A percentile compares a stretch with the other conserved stretches of the same genome.
Evolutionary conservation across 2,888 invertebrate genomes (phyloP).

Genomic region (Anarsia innoxiella): DNA sequence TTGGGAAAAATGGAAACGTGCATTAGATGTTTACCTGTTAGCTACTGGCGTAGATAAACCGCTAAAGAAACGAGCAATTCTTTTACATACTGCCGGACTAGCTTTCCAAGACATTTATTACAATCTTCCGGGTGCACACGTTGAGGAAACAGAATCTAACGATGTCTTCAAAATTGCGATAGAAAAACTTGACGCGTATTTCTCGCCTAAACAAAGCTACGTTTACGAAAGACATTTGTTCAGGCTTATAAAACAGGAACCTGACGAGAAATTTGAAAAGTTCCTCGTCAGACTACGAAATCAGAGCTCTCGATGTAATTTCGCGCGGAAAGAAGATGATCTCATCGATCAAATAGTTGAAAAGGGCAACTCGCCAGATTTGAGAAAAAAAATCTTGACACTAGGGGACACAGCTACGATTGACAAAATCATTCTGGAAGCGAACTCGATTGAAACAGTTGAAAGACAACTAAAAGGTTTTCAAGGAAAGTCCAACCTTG

Average conservation of each 20-base stretch:
- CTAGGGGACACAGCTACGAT: slow-evolving; percentile 17
- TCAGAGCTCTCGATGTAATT: slow-evolving; percentile 15
- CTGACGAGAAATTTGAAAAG: too few relatives aligned
- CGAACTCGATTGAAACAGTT: slow-evolving; percentile 20
- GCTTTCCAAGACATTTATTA: too few relatives aligned
- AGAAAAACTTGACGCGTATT: too few relatives aligned
- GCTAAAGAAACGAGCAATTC: background rate
- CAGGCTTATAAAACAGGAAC: background rate
- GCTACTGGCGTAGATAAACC: background rate
- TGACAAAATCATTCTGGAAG: slow-evolving; percentile 18
- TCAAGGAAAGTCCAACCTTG: background rate
- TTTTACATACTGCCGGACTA: slow-evolving; percentile 10
- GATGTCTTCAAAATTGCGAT: too few relatives aligned
- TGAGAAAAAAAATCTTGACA: slow-evolving; percentile 18
- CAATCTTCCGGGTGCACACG: slow-evolving; percentile 12
- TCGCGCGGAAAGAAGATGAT: slow-evolving; percentile 10
- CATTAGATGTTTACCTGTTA: slow-evolving; percentile 4
- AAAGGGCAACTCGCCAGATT: slow-evolving; percentile 13
- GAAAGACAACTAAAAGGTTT: slow-evolving; percentile 8
- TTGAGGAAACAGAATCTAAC: background rate
- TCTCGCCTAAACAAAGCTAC: slow-evolving; percentile 1
- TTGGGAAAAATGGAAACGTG: too few relatives aligned
- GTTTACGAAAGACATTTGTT: slow-evolving; percentile 7
- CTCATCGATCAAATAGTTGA: slow-evolving; percentile 17
- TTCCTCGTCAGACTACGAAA: slow-evolving; percentile 21